Base-by-base conservation (phyloP, 2,113 vertebrate species). In the Regulus satrapa region DNA sequence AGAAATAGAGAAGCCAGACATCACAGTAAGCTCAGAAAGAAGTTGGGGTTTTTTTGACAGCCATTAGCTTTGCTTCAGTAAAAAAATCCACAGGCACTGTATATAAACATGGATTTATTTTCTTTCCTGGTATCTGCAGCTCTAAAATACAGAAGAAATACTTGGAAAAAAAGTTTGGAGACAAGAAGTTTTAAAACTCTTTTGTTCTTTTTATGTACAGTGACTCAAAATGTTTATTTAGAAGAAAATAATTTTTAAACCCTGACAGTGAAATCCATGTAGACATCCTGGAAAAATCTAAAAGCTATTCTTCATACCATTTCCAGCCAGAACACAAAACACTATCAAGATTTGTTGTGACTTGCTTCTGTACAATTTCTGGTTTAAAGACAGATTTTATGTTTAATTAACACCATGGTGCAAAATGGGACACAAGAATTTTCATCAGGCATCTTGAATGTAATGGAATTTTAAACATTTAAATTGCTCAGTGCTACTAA, bases 291-390 rank as follows among this genome's bases (percentile, higher is more conserved):
- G 54, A 32, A 67, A 58, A 41, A 51, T 29, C 76, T 12, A 34
- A 68, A 94, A 83, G 68, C 48, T 48, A 19, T 38, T 92, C 71
- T 76, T 92, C 81, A 34, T 68, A 67, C 31, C 43, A 45, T 26
- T 78, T 79, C 68, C 66, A 75, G 64, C 8, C 79, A 93, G 78
- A 90, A 88, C 3, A 12, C 55, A 67, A 56, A 93, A n/a, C 18
- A 10, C 62, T 61, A 78, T n/a, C 28, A 41, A 89, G 88, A 92
- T 95, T 52, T 96, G 96, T 73, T 94, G 45, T n/a, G 86, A 96
- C 85, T 93, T 79, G 92, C 29, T 94, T 69, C 73, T 38, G 40
- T 36, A 67, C n/a, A 31, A 72, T 85, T 95, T 90, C 55, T 81
- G 34, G 20, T 91, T 82, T 85, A 68, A 89, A 89, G 84, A 38